Percentiles rank a stretch among this genome's conserved stretches.
Conservation (phyloP, 1,140 invertebrate species). For the Formica selysi region DNA sequence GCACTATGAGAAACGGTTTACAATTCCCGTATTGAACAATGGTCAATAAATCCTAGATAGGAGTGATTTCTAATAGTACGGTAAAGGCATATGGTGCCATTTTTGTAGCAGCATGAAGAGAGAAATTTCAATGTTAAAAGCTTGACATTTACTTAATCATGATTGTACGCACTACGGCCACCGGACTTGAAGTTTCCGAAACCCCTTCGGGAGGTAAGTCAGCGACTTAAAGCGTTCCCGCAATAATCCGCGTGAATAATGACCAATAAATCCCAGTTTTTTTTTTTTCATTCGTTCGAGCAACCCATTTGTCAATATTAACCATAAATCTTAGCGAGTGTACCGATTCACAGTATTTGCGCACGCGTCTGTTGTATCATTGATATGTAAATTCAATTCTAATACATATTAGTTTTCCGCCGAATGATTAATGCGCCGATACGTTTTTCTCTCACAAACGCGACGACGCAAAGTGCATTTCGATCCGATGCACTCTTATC, state of each 20-base stretch:
- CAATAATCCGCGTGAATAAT: slow-evolving; percentile 59
- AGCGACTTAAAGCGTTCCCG: slow-evolving; percentile 44
- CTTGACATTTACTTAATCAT: slow-evolving; percentile 20
- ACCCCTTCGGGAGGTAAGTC: not conserved
- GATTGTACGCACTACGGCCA: slow-evolving; percentile 3
- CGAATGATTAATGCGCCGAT: slow-evolving; percentile 67
- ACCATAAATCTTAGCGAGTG: slow-evolving; percentile 52
- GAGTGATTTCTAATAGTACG: slow-evolving; percentile 49
- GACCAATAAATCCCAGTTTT: slow-evolving; percentile 54
- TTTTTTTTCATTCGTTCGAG: slow-evolving; percentile 34
- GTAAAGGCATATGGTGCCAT: slow-evolving; percentile 1
- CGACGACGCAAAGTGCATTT: not conserved
- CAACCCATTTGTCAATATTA: slow-evolving; percentile 72
- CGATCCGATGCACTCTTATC: slow-evolving; percentile 56
- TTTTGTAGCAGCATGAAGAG: not conserved
- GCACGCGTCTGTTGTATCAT: slow-evolving; percentile 51
- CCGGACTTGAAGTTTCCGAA: slow-evolving; percentile 28
- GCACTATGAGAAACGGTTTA: slow-evolving; percentile 24
- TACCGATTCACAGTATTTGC: slow-evolving; percentile 58
- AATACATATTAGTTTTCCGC: slow-evolving; percentile 72
- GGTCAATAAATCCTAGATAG: slow-evolving; percentile 42
- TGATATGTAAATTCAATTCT: slow-evolving; percentile 73
- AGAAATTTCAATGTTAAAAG: slow-evolving; percentile 56
- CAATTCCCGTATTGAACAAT: slow-evolving; percentile 46
- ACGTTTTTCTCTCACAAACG: slow-evolving; percentile 33